Evolutionary conservation across 1,140 invertebrate genomes (phyloP), one percentile per base, ranked within the genome.

Genomic region (Radopholus similis): DNA sequence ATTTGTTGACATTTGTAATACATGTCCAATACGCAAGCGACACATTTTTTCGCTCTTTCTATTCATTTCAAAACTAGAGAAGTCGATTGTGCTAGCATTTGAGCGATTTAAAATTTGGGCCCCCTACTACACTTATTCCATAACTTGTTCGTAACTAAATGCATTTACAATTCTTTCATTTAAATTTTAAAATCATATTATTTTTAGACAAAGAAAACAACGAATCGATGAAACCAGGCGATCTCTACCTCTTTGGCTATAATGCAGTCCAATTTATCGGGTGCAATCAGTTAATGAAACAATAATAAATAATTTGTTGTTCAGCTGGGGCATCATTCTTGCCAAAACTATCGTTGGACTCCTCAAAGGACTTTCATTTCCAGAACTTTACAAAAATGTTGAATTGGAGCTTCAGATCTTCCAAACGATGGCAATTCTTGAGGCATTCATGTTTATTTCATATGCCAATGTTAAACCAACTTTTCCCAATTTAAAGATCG

Each of bases 361-460:
- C 28, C 21, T 66, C 11, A 53, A 60, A 32, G 73, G 73, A 30
- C 23, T 59, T 9, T 28, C 65, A 6, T 76, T 57, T 53, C 58
- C 57, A 26, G 34, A 77, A 23, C 58, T 82, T 9, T 81, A 81
- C 49, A 53, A 77, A 13, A 64, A 74, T 56, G 77, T 84, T 2
- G 81, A 82, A 32, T 53, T 54, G 11, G 66, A 83, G 37, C 85
- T 95, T 1, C 87, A 90, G 44, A 87, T 93, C 70, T 93, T 93
- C 76, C 93, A 95, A 86, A 92, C 92, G 85, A 90, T 89, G 66
- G 92, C 92, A 62, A 80, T 92, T 65, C 84, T 95, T 60, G 92
- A 95, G 88, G 90, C 90, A 85, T 32, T 13, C 18, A 18, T 40
- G 42, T 70, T 71, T 66, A 13, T 2, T 67, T 32, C 32, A 70